These are phyloP conservation scores for Lepidurus couesii DNA, from an alignment of 1,140 invertebrate genomes.

Conservation along the genomic window DNA sequence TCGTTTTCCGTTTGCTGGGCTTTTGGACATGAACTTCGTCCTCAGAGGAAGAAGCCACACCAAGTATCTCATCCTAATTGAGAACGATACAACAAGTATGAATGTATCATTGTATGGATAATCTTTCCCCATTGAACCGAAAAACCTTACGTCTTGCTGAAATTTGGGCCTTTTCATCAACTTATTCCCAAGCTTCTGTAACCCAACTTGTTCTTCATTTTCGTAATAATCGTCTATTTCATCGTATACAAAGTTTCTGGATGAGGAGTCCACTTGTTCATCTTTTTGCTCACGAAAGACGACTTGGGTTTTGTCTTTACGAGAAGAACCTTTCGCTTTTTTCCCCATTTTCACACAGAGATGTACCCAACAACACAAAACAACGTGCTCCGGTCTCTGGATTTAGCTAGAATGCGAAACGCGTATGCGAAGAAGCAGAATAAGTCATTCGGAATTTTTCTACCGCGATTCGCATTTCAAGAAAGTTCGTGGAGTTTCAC, in stretches of 20 bases:
- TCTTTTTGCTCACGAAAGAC: neutral
- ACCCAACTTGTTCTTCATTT: conserved; percentile 31
- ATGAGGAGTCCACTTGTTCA: neutral
- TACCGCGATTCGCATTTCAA: too few relatives aligned
- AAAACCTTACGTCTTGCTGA: conserved; percentile 5
- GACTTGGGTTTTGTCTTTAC: neutral
- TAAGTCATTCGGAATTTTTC: too few relatives aligned
- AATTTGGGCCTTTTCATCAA: conserved; percentile 30
- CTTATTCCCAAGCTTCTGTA: conserved; percentile 25
- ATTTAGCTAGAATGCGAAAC: too few relatives aligned
- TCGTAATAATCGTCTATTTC: conserved; percentile 33
- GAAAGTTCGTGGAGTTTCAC: too few relatives aligned
- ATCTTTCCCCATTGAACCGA: neutral
- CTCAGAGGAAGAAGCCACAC: conserved; percentile 45
- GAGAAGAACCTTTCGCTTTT: neutral
- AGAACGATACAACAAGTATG: neutral
- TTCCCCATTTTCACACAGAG: neutral
- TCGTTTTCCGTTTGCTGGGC: conserved; percentile 40
- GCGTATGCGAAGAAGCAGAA: too few relatives aligned
- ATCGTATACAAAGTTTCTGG: conserved; percentile 29
- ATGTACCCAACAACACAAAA: neutral
- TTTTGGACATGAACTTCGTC: conserved; percentile 40
- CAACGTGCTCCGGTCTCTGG: neutral
- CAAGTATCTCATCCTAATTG: conserved; percentile 54
- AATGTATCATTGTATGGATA: neutral